phyloP scores from a whole-genome alignment of 2,888 invertebrate species.

The Thysanoteuthis rhombus region DNA sequence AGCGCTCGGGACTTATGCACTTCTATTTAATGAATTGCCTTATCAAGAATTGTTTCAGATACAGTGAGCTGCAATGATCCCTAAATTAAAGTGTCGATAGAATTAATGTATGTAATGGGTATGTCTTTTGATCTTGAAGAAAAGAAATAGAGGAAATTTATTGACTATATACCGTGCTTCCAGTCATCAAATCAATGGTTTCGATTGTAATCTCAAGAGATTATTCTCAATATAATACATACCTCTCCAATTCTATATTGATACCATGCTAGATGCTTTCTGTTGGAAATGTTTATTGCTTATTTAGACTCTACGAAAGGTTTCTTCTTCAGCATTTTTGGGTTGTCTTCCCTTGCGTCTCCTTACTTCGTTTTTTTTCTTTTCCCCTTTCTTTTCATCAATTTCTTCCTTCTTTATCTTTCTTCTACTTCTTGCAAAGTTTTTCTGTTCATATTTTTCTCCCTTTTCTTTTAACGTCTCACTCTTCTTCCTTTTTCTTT shows the following conservation, averaged over 20 bases:
- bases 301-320: no score
- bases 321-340: no score
- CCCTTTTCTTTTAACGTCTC: no score
- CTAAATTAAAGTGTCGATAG: background rate
- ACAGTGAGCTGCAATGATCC: background rate
- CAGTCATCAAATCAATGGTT: background rate
- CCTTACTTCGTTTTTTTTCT: no score
- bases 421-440: no score
- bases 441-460: no score
- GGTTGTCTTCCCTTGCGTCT: no score
- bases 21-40: no score
- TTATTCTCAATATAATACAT: background rate
- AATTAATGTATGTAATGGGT: background rate
- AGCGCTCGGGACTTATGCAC: no score
- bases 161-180: fast-evolving
- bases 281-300: background rate
- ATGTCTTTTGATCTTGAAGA: background rate
- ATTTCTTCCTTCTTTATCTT: no score
- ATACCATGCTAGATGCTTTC: background rate
- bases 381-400: no score
- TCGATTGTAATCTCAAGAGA: background rate
- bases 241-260: background rate
- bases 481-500: no score
- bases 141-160: background rate
- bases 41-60: background rate